Percentiles rank a stretch among this genome's conserved stretches.
These are phyloP conservation scores for Alethe diademata DNA, from an alignment of 2,113 vertebrate genomes.

Conservation along the genomic window DNA sequence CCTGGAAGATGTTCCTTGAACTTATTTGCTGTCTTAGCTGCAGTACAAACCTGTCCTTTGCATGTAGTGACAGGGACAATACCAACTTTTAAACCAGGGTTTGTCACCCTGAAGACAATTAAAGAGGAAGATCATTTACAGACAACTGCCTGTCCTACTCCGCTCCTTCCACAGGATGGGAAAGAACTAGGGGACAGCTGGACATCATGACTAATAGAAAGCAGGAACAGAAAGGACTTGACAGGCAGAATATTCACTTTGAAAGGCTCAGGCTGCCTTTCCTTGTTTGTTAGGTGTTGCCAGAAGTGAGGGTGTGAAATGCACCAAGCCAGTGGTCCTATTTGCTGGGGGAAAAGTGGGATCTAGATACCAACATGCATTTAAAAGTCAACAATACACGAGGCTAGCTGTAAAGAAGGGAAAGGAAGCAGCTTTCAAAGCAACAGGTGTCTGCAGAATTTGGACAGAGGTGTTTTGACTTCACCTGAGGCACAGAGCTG, in stretches of 20 bases:
- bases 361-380: fast-evolving
- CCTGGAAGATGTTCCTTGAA: neutral
- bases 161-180: neutral
- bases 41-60: neutral
- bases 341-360: neutral
- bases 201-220: neutral
- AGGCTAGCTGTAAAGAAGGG: neutral
- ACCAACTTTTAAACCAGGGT: neutral
- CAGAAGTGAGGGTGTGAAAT: neutral
- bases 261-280: neutral
- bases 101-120: neutral
- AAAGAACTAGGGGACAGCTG: fast-evolving
- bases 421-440: neutral
- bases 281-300: neutral
- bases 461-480: neutral
- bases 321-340: neutral
- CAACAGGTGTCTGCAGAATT: neutral
- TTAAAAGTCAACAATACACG: fast-evolving
- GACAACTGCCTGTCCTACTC: neutral
- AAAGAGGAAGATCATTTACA: neutral
- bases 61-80: neutral
- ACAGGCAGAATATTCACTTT: neutral
- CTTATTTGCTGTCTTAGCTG: neutral
- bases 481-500: neutral
- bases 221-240: neutral